Evolutionary conservation across 1,140 invertebrate genomes (phyloP), one percentile per base, ranked within the genome.

Genomic region (Apocrypta bakeri): DNA sequence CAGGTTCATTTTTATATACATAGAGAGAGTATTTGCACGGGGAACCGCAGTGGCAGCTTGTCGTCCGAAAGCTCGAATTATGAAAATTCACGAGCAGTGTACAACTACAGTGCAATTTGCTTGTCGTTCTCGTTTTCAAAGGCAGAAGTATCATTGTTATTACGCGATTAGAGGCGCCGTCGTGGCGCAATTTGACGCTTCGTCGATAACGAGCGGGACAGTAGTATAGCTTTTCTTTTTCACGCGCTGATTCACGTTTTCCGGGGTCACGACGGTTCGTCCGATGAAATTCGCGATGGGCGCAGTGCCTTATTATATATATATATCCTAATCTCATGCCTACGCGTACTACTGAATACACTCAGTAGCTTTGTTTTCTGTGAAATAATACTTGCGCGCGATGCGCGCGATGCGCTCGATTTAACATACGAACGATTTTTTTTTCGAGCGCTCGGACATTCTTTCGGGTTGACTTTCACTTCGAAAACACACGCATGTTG

Each of bases 381-480:
- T 37, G 33, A n/a, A n/a, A n/a, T n/a, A n/a, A n/a, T 37, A 9
- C 21, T 7, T 9, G 37, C 37, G 2, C 12, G 1, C 4, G 21
- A 76, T 48, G 21, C 1, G 74, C 21, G 3, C 61, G 29, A 40
- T 77, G 61, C 42, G 33, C 33, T 77, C n/a, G 33, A 27, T 33
- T 21, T 21, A 31, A 27, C 37, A 42, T 77, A 66, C 42, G 17
- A 77, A 77, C 68, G 37, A 37, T n/a, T 76, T 40, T 61, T 76
- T 40, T n/a, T 76, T 25, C 29, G 63, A 68, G 6, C 75, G 37
- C 17, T 24, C 21, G n/a, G 25, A 9, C 56, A 37, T 66, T 64
- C 75, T 66, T 66, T 25, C 1, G 48, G n/a, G 17, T 27, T 27
- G 25, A 77, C 63, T 77, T 77, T 77, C 63, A 77, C 75, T 77